A percentile compares a stretch with the other conserved stretches of the same genome.
These are phyloP conservation scores for Portunus trituberculatus DNA, from an alignment of 1,140 invertebrate species.

Conservation along the genomic window DNA sequence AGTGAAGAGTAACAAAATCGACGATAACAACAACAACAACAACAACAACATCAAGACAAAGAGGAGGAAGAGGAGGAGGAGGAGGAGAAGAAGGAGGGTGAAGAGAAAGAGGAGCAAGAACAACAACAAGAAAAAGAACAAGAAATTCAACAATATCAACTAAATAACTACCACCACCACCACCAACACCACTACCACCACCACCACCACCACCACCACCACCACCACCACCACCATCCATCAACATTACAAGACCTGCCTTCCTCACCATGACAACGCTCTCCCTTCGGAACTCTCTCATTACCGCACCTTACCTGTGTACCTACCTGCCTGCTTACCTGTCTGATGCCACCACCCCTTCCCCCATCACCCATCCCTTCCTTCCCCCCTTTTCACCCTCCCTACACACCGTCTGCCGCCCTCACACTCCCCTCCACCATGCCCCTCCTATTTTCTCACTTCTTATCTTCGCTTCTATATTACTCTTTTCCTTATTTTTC, in stretches of 20 bases:
- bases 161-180: not conserved
- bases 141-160: not conserved
- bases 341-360: not conserved
- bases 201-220: not conserved
- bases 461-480: not conserved
- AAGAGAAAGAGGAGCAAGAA: not conserved
- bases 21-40: too few relatives aligned
- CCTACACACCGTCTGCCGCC: not conserved
- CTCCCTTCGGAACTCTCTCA: too few relatives aligned
- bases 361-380: not conserved
- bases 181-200: constrained; percentile 1
- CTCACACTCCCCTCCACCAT: not conserved
- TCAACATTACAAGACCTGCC: too few relatives aligned
- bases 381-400: not conserved
- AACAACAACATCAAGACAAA: too few relatives aligned
- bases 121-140: not conserved
- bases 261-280: too few relatives aligned
- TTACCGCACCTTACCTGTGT: too few relatives aligned
- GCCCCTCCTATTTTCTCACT: not conserved
- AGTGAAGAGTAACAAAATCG: too few relatives aligned
- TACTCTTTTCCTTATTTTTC: not conserved
- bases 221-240: not conserved
- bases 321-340: too few relatives aligned
- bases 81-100: constrained; percentile 17
- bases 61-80: not conserved